These are phyloP conservation scores for Carettochelys insculpta DNA, from an alignment of 2,113 vertebrate genomes.

Conservation along the genomic window DNA sequence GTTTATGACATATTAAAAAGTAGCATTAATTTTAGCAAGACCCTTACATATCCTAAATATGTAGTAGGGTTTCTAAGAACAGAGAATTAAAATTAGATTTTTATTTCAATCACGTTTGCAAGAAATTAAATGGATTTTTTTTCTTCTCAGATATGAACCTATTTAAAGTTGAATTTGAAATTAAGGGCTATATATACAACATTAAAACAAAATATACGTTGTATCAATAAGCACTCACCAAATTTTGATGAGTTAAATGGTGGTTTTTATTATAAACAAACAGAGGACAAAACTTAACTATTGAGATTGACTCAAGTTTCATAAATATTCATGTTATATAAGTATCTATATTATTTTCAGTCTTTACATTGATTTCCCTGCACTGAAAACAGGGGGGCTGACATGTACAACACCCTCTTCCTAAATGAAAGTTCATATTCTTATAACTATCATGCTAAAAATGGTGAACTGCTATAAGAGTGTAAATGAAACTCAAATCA, in stretches of 20 bases:
- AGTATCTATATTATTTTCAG: background rate
- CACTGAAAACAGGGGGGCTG: background rate
- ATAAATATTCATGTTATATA: background rate
- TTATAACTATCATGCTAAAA: constrained; percentile 9
- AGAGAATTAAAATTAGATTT: background rate
- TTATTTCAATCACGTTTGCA: background rate
- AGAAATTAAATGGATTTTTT: background rate
- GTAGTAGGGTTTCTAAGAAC: background rate
- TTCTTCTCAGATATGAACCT: background rate
- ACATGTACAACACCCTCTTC: background rate
- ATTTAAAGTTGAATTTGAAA: background rate
- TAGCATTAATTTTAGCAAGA: background rate
- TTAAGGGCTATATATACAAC: background rate
- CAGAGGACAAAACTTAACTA: background rate
- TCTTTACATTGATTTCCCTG: background rate
- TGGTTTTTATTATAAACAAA: background rate
- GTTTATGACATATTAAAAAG: background rate
- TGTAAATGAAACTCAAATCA: constrained; percentile 35
- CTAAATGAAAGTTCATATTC: constrained; percentile 9
- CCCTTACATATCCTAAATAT: background rate
- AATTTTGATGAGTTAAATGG: background rate
- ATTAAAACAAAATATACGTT: background rate
- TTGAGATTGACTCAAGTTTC: background rate
- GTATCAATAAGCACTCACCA: background rate
- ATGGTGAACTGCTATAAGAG: constrained; percentile 9